Percentiles rank a stretch among this genome's conserved stretches.
Conservation (phyloP, 2,113 vertebrate genomes). For the Paraplagusia blochii region DNA sequence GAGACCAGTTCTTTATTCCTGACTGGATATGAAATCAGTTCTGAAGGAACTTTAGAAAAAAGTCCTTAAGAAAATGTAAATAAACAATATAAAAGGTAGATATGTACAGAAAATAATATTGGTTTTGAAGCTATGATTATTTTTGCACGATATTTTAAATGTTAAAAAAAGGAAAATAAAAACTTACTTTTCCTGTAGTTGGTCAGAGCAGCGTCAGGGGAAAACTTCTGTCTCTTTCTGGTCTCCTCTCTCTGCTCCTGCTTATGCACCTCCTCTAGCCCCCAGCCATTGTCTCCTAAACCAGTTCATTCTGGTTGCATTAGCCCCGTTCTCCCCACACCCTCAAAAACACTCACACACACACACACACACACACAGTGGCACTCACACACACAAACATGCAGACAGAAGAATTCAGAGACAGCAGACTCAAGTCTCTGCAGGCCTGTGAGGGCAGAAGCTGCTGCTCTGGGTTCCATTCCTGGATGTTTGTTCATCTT, state of each 20-base stretch:
- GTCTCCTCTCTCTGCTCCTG: conserved; percentile 9
- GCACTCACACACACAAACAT: conserved; percentile 9
- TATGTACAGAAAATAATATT: no score
- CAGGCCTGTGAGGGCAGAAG: background rate
- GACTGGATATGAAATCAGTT: no score
- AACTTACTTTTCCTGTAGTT: conserved; percentile 24
- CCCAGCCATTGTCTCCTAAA: conserved; percentile 44
- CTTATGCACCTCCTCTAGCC: conserved; percentile 17
- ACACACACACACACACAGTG: conserved; percentile 7
- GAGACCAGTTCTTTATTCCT: no score
- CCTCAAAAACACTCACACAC: conserved; percentile 7
- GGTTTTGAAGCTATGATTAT: no score
- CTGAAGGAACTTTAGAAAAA: no score
- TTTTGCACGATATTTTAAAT: no score
- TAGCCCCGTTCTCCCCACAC: conserved; percentile 30
- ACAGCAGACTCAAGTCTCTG: background rate
- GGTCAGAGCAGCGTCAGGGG: background rate
- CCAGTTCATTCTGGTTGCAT: conserved; percentile 51
- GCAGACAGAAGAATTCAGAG: no score
- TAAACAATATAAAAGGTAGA: no score
- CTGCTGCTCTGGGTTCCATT: background rate
- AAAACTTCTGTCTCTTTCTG: conserved; percentile 15
- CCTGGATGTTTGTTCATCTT: background rate
- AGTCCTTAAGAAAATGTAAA: no score
- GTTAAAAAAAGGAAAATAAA: background rate